These are phyloP conservation scores for Centropus unirufus DNA, from an alignment of 2,113 vertebrate genomes.

Conservation along the genomic window DNA sequence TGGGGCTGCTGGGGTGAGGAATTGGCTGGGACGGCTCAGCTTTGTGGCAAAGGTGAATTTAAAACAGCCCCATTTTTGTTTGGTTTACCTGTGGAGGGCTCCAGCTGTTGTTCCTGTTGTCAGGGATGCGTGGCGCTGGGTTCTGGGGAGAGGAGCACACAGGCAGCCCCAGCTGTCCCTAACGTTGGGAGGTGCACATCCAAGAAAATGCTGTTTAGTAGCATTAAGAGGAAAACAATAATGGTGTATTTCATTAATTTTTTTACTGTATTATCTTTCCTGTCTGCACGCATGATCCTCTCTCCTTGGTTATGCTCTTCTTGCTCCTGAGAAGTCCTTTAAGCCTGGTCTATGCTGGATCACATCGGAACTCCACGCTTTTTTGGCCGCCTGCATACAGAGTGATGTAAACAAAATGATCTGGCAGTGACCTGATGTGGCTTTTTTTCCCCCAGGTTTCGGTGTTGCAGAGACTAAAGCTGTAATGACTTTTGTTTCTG, in stretches of 20 bases:
- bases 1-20: not conserved
- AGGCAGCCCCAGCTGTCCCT: not conserved
- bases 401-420: not conserved
- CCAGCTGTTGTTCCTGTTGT: accelerated
- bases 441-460: slow-evolving; percentile 81
- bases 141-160: not conserved
- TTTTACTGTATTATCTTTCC: not conserved
- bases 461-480: slow-evolving; percentile 91
- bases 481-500: slow-evolving; percentile 87
- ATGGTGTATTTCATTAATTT: not conserved
- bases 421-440: not conserved
- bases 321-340: not conserved
- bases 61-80: not conserved
- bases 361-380: not conserved
- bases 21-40: not conserved
- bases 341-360: not conserved
- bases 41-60: not conserved
- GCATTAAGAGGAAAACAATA: not conserved
- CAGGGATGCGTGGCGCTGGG: not conserved
- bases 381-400: not conserved
- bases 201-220: not conserved
- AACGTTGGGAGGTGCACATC: not conserved
- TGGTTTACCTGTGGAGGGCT: not conserved
- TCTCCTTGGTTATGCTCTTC: not conserved
- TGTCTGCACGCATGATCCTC: not conserved